phyloP scores from a whole-genome alignment of 2,888 invertebrate genomes.

The Helicoverpa assulta region DNA sequence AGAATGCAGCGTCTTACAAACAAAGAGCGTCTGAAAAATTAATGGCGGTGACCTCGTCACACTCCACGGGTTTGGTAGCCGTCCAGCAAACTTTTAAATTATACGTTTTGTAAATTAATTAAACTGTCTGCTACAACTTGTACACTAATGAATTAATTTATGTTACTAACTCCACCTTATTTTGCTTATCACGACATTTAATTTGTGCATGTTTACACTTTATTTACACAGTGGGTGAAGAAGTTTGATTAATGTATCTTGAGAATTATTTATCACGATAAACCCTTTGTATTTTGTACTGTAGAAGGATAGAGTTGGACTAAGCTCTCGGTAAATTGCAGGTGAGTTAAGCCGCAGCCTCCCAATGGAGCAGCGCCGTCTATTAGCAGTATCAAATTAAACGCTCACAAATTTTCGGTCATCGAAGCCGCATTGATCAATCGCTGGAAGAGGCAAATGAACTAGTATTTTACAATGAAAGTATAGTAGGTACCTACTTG shows the following conservation, averaged over 20 bases:
- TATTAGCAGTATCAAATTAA: slow-evolving; percentile 20
- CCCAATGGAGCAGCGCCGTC: neutral
- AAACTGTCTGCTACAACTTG: slow-evolving; percentile 72
- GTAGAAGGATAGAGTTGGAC: neutral
- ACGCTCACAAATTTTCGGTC: slow-evolving; percentile 16
- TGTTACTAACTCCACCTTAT: slow-evolving; percentile 14
- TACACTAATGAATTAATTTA: slow-evolving; percentile 56
- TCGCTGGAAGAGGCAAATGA: neutral
- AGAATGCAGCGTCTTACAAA: slow-evolving; percentile 39
- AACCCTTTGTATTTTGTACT: neutral
- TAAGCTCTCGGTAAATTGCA: neutral
- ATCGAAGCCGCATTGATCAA: slow-evolving; percentile 8
- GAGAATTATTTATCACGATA: neutral
- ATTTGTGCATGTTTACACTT: slow-evolving; percentile 4
- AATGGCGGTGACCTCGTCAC: slow-evolving; percentile 62
- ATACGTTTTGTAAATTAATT: slow-evolving; percentile 75
- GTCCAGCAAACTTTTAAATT: slow-evolving; percentile 70
- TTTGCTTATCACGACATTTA: slow-evolving; percentile 24
- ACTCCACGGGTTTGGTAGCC: slow-evolving; percentile 64
- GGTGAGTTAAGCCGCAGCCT: slow-evolving; percentile 8
- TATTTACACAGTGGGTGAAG: neutral
- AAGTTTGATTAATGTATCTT: neutral
- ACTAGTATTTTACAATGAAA: neutral
- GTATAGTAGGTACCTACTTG: neutral
- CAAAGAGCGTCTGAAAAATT: slow-evolving; percentile 62